phyloP scores from a whole-genome alignment of 2,797 vertebrate species.

The Antrozous pallidus region DNA sequence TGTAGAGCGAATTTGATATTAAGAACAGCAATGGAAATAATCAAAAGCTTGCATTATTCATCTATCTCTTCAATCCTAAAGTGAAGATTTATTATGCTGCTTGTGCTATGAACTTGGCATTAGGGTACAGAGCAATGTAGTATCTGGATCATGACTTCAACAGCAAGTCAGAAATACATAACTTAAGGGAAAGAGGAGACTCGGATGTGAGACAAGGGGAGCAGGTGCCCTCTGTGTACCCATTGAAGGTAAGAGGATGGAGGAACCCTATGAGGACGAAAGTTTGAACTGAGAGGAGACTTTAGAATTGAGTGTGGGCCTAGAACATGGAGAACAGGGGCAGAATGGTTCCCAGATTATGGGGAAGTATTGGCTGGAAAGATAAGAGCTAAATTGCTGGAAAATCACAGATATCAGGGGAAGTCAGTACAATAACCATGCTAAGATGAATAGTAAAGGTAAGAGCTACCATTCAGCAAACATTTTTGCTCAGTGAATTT shows the following conservation, averaged over 20 bases:
- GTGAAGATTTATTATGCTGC: not conserved
- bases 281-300: not conserved
- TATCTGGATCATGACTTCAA: not conserved
- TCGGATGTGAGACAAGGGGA: not conserved
- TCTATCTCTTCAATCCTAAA: not conserved
- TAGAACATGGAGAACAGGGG: not conserved
- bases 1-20: not conserved
- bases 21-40: constrained; percentile 7
- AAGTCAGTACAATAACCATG: not conserved
- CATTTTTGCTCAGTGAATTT: not conserved
- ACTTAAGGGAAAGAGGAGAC: not conserved
- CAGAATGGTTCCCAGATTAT: not conserved
- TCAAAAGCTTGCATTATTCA: not conserved
- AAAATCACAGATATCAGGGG: not conserved
- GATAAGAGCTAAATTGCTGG: not conserved
- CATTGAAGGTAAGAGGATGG: not conserved
- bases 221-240: not conserved
- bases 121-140: not conserved
- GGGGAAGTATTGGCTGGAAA: not conserved
- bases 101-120: not conserved
- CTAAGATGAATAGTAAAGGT: not conserved
- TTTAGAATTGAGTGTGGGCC: not conserved
- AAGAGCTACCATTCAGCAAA: not conserved
- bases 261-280: not conserved
- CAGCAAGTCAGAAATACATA: not conserved